Evolutionary conservation across 1,140 invertebrate species (phyloP).

Genomic region (Musca vetustissima): DNA sequence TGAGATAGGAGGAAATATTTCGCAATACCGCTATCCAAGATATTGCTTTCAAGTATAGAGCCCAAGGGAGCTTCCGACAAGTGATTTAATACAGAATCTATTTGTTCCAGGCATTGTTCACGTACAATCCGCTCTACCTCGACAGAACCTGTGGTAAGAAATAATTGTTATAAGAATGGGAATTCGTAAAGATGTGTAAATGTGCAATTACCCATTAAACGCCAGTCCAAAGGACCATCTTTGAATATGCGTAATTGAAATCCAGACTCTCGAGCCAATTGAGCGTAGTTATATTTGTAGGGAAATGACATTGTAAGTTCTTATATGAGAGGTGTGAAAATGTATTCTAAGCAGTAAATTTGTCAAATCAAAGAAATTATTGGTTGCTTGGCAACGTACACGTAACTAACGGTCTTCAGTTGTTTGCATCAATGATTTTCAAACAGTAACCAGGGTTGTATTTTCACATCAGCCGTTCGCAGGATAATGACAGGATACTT

Average conservation of each 20-base stretch:
- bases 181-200: background rate
- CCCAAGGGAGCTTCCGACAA: conserved; percentile 48
- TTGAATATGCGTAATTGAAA: conserved; percentile 45
- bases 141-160: conserved; percentile 36
- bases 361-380: background rate
- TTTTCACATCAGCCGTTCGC: too few species aligned
- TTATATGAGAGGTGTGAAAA: too few species aligned
- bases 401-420: too few species aligned
- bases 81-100: conserved; percentile 43
- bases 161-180: background rate
- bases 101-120: conserved; percentile 47
- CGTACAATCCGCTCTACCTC: conserved; percentile 47
- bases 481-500: too few species aligned
- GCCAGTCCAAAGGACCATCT: conserved; percentile 50
- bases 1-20: conserved; percentile 52
- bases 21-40: conserved; percentile 50
- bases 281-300: conserved; percentile 34
- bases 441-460: background rate
- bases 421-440: background rate
- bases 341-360: background rate
- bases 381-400: conserved; percentile 6
- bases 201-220: conserved; percentile 40
- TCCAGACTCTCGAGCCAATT: conserved; percentile 47
- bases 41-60: conserved; percentile 43
- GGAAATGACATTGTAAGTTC: conserved; percentile 18